Percentiles rank a stretch among this genome's conserved stretches.
Conservation (phyloP, 2,888 invertebrate species). For the Parnassius orleans region DNA sequence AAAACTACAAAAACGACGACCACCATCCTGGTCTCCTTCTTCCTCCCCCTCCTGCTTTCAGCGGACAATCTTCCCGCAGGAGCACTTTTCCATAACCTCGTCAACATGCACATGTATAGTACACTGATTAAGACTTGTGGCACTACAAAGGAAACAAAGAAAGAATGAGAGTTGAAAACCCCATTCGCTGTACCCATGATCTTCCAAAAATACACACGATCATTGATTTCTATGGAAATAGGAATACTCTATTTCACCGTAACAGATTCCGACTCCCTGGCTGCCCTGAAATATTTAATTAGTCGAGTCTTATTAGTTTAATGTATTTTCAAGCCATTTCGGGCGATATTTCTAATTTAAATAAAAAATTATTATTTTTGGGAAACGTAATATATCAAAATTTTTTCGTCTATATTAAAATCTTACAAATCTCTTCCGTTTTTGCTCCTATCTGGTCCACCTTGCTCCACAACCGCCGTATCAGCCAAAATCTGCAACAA, state of each 20-base stretch:
- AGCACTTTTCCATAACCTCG: slow-evolving; percentile 91
- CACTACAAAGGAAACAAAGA: slow-evolving; percentile 91
- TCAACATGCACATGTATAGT: slow-evolving; percentile 94
- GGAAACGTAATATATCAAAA: no score
- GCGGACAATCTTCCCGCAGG: slow-evolving; percentile 90
- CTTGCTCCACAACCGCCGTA: no score
- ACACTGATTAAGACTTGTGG: slow-evolving; percentile 93
- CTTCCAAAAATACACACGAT: slow-evolving; percentile 85
- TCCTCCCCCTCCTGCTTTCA: slow-evolving; percentile 90
- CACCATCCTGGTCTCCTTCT: slow-evolving; percentile 95
- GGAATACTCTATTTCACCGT: slow-evolving; percentile 86
- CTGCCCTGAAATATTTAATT: no score
- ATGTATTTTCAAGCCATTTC: no score
- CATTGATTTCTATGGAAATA: slow-evolving; percentile 83
- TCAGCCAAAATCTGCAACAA: no score
- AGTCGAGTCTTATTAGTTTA: no score
- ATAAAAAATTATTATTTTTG: no score
- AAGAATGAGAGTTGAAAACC: slow-evolving; percentile 91
- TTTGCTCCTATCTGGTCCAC: no score
- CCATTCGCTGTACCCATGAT: slow-evolving; percentile 82
- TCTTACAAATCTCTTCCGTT: no score
- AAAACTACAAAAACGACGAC: slow-evolving; percentile 95
- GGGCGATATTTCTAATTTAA: no score
- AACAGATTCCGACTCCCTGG: no score
- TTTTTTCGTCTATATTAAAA: no score